Base-by-base conservation (phyloP, 2,797 vertebrate species). In the Tapirus indicus region DNA sequence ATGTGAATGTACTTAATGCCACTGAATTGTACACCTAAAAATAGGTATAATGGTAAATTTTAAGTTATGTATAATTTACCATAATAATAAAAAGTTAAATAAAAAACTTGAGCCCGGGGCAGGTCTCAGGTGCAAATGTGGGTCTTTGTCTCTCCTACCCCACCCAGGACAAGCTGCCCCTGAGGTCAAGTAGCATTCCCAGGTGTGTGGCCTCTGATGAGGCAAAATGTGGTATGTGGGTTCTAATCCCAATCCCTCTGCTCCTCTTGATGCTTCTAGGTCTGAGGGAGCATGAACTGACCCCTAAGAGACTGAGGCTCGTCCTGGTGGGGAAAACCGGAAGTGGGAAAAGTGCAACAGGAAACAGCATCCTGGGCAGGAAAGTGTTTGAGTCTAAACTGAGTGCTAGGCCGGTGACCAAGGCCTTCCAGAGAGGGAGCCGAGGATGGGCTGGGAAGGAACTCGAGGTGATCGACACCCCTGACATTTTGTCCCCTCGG, bases 281-380 rank as follows among this genome's bases (percentile, higher is more conserved):
- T 52, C 35, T 27, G 8, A 3, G 1, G 5, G 47, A 49, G 11
- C 18, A 71, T 25, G 29, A 47, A 14, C 5, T 7, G 35, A 41
- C 1, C 25, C 93, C 32, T 0, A 13, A 7, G 25, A 88, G 6
- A 3, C 60, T 97, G 58, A 86, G 95, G 56, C 84, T 98, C 18
- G 29, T 98, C 38, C 88, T 98, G 7, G 82, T 97, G 62, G 98
- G 97, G 20, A 98, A 95, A 71, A 68, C 68, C 0, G 96, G 98
- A 29, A 95, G 71, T 2, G 97, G 98, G 72, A 98, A 98, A 27
- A 98, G 97, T 0, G 95, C 97, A 1, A 98, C 96, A 0, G 96
- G 96, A 64, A 98, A 98, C 74, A 97, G 92, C 82, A 96, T 98
- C 88, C 96, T 98, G 0, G 85, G 97, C 38, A 18, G 27, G 17